These are phyloP conservation scores for Furcula furcula DNA, from an alignment of 2,888 invertebrate genomes.

Conservation along the genomic window DNA sequence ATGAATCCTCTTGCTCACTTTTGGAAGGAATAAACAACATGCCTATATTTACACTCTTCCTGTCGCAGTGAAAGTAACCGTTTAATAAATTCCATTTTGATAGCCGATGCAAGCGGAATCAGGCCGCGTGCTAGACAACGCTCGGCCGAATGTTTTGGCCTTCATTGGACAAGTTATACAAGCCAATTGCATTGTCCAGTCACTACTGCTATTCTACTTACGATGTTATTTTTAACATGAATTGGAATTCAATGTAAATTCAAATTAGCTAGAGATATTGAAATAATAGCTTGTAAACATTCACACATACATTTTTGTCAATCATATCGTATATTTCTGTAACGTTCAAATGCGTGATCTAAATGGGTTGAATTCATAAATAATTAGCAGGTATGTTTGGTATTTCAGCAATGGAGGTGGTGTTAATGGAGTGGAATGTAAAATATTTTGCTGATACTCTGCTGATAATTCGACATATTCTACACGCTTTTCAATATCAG, in stretches of 20 bases:
- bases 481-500: slow-evolving; percentile 14
- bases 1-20: slow-evolving; percentile 64
- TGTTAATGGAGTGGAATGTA: slow-evolving; percentile 33
- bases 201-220: slow-evolving; percentile 31
- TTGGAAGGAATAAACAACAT: slow-evolving; percentile 74
- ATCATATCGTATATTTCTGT: slow-evolving; percentile 22
- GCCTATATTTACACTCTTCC: slow-evolving; percentile 58
- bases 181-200: slow-evolving; percentile 33
- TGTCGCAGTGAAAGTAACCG: slow-evolving; percentile 60
- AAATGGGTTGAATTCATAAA: slow-evolving; percentile 26
- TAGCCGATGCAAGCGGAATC: slow-evolving; percentile 51
- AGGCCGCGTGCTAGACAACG: slow-evolving; percentile 33
- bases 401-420: slow-evolving; percentile 32
- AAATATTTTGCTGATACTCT: slow-evolving; percentile 28
- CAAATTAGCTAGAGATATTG: slow-evolving; percentile 17
- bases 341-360: slow-evolving; percentile 26
- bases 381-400: slow-evolving; percentile 20
- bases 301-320: slow-evolving; percentile 33
- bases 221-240: slow-evolving; percentile 40
- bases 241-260: slow-evolving; percentile 36
- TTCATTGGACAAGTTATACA: slow-evolving; percentile 28
- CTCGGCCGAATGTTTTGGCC: slow-evolving; percentile 16
- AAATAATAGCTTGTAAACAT: slow-evolving; percentile 30
- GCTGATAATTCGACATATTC: slow-evolving; percentile 12
- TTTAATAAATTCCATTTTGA: slow-evolving; percentile 43